Evolutionary conservation across 92 coral and sea anemone genomes (phyloP).

Genomic region (Actinostola sp.): DNA sequence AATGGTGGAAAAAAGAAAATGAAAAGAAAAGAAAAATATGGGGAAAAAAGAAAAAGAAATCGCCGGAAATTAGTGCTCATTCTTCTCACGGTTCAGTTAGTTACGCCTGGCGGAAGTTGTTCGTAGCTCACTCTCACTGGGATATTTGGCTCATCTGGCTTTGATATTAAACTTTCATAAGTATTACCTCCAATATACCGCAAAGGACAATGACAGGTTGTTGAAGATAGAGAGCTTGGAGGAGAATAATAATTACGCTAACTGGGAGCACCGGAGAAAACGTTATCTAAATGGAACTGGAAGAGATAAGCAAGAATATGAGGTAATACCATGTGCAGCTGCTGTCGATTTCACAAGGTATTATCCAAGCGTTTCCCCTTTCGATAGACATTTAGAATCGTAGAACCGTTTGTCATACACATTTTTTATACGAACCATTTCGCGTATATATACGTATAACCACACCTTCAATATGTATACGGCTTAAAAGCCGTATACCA

Average conservation of each 20-base stretch:
- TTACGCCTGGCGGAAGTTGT: constrained; percentile 6
- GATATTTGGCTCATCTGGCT: too few species aligned
- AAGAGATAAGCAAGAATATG: too few species aligned
- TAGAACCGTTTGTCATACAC: too few species aligned
- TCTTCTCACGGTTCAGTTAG: constrained; percentile 3
- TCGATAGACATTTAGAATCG: too few species aligned
- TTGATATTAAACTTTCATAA: constrained; percentile 2
- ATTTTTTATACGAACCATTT: too few species aligned
- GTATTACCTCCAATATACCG: background rate
- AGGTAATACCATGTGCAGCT: background rate
- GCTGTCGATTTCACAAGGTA: constrained; percentile 4
- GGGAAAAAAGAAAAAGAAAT: background rate
- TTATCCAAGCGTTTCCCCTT: too few species aligned
- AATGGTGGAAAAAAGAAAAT: too few species aligned
- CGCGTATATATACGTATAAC: too few species aligned
- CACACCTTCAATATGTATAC: too few species aligned
- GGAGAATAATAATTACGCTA: background rate
- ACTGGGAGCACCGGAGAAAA: background rate
- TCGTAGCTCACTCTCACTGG: background rate
- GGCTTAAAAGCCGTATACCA: too few species aligned
- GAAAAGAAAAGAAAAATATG: too few species aligned
- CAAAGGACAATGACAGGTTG: background rate
- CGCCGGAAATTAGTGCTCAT: background rate
- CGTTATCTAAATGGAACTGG: too few species aligned
- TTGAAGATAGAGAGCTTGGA: background rate